Percentiles rank a stretch among this genome's conserved stretches.
Conservation (phyloP, 2,888 invertebrate species). For the Lypha dubia region DNA sequence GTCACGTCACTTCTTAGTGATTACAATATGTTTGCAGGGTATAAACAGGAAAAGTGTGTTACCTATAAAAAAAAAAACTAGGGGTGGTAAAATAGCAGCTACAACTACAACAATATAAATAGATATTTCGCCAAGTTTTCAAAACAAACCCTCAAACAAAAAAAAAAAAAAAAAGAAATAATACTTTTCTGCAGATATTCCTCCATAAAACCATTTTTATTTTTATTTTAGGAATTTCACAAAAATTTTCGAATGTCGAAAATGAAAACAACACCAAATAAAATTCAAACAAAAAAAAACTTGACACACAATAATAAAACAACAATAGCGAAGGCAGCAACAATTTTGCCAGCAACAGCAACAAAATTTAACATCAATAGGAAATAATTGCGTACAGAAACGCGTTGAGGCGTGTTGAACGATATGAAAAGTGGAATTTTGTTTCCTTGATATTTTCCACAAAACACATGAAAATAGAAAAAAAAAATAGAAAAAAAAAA, state of each 20-base stretch:
- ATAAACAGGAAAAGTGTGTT: not conserved
- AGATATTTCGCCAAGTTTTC: constrained; percentile 44
- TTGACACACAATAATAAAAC: constrained; percentile 46
- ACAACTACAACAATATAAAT: not conserved
- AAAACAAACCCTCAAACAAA: constrained; percentile 19
- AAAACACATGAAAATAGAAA: constrained; percentile 1
- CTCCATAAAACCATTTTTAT: constrained; percentile 7
- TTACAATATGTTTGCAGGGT: constrained; percentile 9
- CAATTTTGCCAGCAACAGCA: constrained; percentile 45
- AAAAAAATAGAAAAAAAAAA: constrained; percentile 16
- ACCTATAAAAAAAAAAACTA: constrained; percentile 40
- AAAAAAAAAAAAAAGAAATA: no score
- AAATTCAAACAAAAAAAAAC: not conserved
- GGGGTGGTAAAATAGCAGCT: constrained; percentile 38
- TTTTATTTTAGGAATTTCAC: constrained; percentile 7
- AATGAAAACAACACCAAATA: constrained; percentile 41
- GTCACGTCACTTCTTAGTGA: not conserved
- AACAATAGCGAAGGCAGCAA: constrained; percentile 56
- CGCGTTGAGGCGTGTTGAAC: constrained; percentile 69
- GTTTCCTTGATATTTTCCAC: constrained; percentile 11
- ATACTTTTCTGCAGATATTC: constrained; percentile 23
- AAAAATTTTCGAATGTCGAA: constrained; percentile 28
- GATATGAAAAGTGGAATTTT: constrained; percentile 38
- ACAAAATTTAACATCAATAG: constrained; percentile 57
- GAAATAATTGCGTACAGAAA: constrained; percentile 64